Percentiles rank a stretch among this genome's conserved stretches.
Evolutionary conservation across 2,888 invertebrate species (phyloP).

Genomic region (Plutella xylostella): DNA sequence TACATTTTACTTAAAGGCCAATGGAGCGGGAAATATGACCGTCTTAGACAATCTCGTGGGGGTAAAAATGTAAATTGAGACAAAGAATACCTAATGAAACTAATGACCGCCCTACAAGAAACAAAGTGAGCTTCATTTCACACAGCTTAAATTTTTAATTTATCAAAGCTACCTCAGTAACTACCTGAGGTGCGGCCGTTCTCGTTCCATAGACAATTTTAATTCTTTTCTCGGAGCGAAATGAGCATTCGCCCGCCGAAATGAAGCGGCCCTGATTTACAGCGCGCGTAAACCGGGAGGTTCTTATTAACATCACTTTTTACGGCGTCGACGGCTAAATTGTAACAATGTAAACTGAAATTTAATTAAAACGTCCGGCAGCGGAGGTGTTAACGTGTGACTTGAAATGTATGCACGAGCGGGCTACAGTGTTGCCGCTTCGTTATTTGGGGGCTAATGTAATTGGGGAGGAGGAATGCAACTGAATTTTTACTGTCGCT

Average conservation of each 20-base stretch:
- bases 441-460: constrained; percentile 12
- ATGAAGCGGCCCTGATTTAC: constrained; percentile 63
- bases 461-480: too few relatives aligned
- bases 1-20: too few relatives aligned
- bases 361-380: constrained; percentile 62
- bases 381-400: constrained; percentile 51
- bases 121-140: too few relatives aligned
- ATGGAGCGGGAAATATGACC: too few relatives aligned
- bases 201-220: constrained; percentile 44
- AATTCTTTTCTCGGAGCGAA: constrained; percentile 55
- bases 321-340: constrained; percentile 49
- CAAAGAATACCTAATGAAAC: too few relatives aligned
- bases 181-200: neutral
- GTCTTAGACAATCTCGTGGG: too few relatives aligned
- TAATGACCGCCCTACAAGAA: too few relatives aligned
- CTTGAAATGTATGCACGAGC: constrained; percentile 42
- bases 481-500: too few relatives aligned
- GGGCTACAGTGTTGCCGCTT: constrained; percentile 21
- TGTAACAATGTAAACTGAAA: constrained; percentile 59
- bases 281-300: constrained; percentile 50
- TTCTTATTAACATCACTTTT: constrained; percentile 68
- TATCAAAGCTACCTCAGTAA: neutral
- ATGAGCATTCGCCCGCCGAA: constrained; percentile 58
- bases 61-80: too few relatives aligned
- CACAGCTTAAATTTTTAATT: too few relatives aligned